Evolutionary conservation across 2,113 vertebrate genomes (phyloP), one percentile per base, ranked within the genome.

Genomic region (Elanus axillaris): DNA sequence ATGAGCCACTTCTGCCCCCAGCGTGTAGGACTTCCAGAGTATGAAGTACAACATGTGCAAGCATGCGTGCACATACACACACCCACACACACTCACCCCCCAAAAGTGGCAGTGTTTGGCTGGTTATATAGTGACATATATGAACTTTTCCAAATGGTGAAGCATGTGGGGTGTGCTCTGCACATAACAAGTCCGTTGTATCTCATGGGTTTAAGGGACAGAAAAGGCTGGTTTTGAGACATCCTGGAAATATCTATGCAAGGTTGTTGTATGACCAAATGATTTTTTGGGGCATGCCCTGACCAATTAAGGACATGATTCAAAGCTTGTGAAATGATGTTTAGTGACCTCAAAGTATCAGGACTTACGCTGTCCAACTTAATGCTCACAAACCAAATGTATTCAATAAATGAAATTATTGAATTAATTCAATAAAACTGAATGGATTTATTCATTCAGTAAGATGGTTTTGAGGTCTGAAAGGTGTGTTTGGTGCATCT

Each of bases 111-210:
- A 5, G 25, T 1, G 2, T 58, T 55, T 21, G 55, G n/a, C 11
- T 38, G 26, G 13, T 60, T 47, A 7, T 4, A 8, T 0, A 25
- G 45, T 20, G 66, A 27, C 13, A 13, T 3, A 11, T 4, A 19
- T 26, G 56, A 36, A 29, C n/a, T 64, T 80, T 48, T 56, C 52
- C 58, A 56, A 62, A 71, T 26, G 5, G 11, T 58, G 62, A 45
- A 63, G 43, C 17, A 3, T 1, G 1, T 26, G 48, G 6, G 3
- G 13, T 34, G 50, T 7, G 18, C 27, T 78, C 56, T 73, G 83
- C 40, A 26, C 9, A 3, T 38, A 79, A 34, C 8, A 25, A 53
- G 9, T 40, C 58, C 5, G 1, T 22, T 8, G 1, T 42, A 27
- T 74, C 45, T 60, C 40, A 2, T 18, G 21, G 13, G 20, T 21